These are phyloP conservation scores for Amiota communis DNA, from an alignment of 2,888 invertebrate species.

Conservation along the genomic window DNA sequence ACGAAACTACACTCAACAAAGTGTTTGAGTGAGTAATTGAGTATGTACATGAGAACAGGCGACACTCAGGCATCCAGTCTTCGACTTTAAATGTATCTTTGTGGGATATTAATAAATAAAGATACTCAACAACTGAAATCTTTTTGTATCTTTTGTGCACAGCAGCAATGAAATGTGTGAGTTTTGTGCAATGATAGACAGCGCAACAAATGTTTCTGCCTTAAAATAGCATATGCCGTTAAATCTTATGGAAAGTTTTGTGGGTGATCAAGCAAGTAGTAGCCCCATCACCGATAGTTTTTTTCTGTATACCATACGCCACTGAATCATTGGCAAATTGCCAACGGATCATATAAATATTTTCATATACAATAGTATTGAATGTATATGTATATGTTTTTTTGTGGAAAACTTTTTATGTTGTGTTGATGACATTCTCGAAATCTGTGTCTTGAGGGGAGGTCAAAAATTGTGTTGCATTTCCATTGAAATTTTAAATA, in stretches of 20 bases:
- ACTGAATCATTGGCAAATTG: slow-evolving; percentile 10
- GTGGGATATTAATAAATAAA: slow-evolving; percentile 7
- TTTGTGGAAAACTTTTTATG: slow-evolving; percentile 22
- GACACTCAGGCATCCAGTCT: not conserved
- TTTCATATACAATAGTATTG: not conserved
- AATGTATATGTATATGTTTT: slow-evolving; percentile 3
- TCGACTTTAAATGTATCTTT: not conserved
- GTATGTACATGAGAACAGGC: not conserved
- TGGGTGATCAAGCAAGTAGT: not conserved
- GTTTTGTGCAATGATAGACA: slow-evolving; percentile 6
- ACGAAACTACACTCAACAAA: not conserved
- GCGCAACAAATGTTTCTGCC: not conserved
- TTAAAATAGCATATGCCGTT: slow-evolving; percentile 10
- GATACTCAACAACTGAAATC: not conserved
- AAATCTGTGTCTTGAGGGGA: not conserved
- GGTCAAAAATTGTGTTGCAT: not conserved
- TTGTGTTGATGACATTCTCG: not conserved
- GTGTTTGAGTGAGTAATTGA: slow-evolving; percentile 29
- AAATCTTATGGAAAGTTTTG: not conserved
- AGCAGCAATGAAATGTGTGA: not conserved
- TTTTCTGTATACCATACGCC: slow-evolving; percentile 8
- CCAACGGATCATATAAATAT: slow-evolving; percentile 8
- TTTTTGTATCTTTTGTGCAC: too few species aligned
- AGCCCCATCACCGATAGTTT: not conserved
- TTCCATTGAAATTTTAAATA: not conserved